Evolutionary conservation across 1,140 invertebrate species (phyloP).

Genomic region (Plodia interpunctella): DNA sequence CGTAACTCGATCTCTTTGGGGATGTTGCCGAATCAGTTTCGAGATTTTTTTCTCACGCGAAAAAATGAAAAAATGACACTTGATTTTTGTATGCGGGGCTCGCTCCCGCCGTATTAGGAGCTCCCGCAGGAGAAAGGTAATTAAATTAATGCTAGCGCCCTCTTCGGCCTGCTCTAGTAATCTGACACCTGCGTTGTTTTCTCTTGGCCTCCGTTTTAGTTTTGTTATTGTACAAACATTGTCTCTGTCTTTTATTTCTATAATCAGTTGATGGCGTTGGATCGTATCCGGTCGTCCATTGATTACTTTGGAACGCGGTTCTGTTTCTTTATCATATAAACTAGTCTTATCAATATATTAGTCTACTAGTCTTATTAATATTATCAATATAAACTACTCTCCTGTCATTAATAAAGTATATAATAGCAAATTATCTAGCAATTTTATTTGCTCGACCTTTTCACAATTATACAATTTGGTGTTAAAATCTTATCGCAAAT

Average conservation of each 20-base stretch:
- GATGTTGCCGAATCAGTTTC: slow-evolving; percentile 64
- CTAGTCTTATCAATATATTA: no score
- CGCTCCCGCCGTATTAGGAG: slow-evolving; percentile 70
- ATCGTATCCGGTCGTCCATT: no score
- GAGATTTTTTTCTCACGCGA: slow-evolving; percentile 74
- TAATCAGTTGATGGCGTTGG: background rate
- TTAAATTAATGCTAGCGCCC: slow-evolving; percentile 77
- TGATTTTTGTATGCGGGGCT: slow-evolving; percentile 54
- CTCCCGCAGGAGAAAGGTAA: slow-evolving; percentile 70
- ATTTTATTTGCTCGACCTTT: no score
- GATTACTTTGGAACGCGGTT: no score
- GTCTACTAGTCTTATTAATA: no score
- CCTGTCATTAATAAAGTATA: no score
- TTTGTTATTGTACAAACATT: background rate
- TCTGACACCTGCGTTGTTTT: slow-evolving; percentile 71
- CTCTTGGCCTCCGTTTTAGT: slow-evolving; percentile 23
- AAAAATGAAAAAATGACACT: slow-evolving; percentile 55
- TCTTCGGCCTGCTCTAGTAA: slow-evolving; percentile 58
- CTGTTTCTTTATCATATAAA: no score
- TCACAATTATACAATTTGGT: no score
- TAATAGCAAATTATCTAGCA: no score
- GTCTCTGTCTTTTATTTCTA: slow-evolving; percentile 11
- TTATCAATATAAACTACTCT: no score
- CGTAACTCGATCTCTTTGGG: slow-evolving; percentile 61
- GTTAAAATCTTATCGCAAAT: no score